These are phyloP conservation scores for Diglossa cyanea DNA, from an alignment of 2,797 vertebrate genomes.

Conservation along the genomic window DNA sequence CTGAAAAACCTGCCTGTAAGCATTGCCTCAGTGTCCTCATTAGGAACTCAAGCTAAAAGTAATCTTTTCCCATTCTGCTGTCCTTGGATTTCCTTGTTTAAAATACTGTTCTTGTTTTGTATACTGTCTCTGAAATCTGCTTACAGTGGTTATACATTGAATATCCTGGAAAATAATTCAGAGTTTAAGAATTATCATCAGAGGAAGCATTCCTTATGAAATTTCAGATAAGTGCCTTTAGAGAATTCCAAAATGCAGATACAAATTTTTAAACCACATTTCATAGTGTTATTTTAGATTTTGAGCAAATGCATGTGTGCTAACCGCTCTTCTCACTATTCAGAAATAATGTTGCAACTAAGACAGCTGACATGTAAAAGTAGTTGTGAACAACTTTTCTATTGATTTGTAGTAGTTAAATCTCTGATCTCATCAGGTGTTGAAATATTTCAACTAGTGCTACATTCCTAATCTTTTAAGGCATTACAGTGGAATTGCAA, in stretches of 20 bases:
- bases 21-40: neutral
- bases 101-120: neutral
- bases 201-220: neutral
- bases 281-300: neutral
- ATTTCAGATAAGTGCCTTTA: neutral
- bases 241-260: neutral
- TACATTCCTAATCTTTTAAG: neutral
- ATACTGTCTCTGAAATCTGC: neutral
- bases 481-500: neutral
- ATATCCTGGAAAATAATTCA: neutral
- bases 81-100: neutral
- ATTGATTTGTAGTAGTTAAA: neutral
- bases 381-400: neutral
- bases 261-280: neutral
- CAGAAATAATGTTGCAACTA: neutral
- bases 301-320: neutral
- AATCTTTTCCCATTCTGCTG: neutral
- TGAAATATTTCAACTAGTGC: neutral
- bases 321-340: neutral
- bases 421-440: neutral
- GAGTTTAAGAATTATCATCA: neutral
- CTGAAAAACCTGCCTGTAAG: neutral
- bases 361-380: neutral
- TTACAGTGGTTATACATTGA: neutral
- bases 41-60: neutral